phyloP scores from a whole-genome alignment of 2,113 vertebrate species.

The Datnioides undecimradiatus region DNA sequence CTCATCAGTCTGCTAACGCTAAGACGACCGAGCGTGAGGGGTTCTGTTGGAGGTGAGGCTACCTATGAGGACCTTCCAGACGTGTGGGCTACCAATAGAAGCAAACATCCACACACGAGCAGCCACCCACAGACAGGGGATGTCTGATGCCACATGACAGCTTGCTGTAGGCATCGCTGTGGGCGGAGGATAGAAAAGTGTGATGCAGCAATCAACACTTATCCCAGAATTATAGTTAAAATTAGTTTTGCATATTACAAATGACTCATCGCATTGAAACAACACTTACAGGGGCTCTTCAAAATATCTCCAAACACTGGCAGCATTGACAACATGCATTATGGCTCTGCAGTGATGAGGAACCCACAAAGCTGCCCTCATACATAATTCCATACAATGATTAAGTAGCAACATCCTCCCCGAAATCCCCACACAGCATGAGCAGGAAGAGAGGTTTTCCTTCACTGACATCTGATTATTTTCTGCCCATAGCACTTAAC shows the following conservation, averaged over 20 bases:
- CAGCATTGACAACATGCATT: constrained; percentile 5
- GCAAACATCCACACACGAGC: constrained; percentile 12
- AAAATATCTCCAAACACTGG: neutral
- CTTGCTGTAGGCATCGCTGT: constrained; percentile 45
- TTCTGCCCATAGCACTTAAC: constrained; percentile 3
- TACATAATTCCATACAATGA: constrained; percentile 48
- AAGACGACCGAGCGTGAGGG: neutral
- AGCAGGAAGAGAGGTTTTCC: constrained; percentile 23
- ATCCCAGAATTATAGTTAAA: constrained; percentile 38
- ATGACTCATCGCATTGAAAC: constrained; percentile 45
- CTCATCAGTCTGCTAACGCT: constrained; percentile 18
- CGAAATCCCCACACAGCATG: constrained; percentile 52
- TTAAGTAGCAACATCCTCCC: constrained; percentile 32
- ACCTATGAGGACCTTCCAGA: constrained; percentile 30
- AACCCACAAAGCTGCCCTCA: constrained; percentile 14
- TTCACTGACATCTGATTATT: constrained; percentile 13
- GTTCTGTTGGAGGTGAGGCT: constrained; percentile 1
- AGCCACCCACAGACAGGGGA: constrained; percentile 27
- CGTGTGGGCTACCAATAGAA: constrained; percentile 27
- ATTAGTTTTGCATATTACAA: constrained; percentile 50
- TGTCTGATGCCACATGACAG: constrained; percentile 50
- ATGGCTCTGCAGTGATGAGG: neutral
- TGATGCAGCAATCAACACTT: constrained; percentile 54
- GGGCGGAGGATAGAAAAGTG: constrained; percentile 40
- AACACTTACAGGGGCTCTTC: constrained; percentile 16